Evolutionary conservation across 2,888 invertebrate genomes (phyloP).

Genomic region (Cancer borealis): DNA sequence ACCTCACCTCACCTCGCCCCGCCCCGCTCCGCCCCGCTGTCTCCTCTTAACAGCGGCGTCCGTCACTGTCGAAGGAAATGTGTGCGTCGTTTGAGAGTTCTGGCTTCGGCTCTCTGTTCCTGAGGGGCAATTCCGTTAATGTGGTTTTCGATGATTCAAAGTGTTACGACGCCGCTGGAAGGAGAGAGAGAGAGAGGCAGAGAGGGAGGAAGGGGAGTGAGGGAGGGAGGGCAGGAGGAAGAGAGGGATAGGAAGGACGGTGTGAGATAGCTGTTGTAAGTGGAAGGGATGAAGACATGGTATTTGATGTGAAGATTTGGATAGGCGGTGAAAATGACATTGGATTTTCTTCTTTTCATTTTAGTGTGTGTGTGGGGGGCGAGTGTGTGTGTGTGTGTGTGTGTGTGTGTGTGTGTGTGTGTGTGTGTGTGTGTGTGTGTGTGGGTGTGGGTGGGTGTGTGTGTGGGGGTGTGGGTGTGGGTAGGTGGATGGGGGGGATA

Average conservation of each 20-base stretch:
- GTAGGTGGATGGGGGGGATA: not conserved
- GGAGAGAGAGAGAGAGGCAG: not conserved
- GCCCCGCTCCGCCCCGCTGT: not conserved
- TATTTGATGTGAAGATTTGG: not conserved
- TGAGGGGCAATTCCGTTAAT: conserved; percentile 37
- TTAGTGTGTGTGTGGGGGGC: not conserved
- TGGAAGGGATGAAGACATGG: not conserved
- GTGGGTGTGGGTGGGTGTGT: not conserved
- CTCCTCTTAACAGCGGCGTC: conserved; percentile 22
- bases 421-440: conserved; percentile 7
- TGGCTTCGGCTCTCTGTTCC: conserved; percentile 35
- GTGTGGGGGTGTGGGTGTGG: not conserved
- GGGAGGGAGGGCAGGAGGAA: not conserved
- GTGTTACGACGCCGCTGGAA: not conserved
- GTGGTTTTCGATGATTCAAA: conserved; percentile 37
- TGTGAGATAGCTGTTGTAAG: not conserved
- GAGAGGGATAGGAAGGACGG: not conserved
- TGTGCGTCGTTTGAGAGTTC: conserved; percentile 29
- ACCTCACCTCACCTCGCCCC: not conserved
- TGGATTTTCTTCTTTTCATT: not conserved
- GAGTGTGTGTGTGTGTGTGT: not conserved
- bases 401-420: not conserved
- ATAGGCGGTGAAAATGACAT: not conserved
- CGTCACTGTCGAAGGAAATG: conserved; percentile 38
- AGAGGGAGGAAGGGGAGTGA: not conserved